Percentiles rank a stretch among this genome's conserved stretches.
phyloP scores from a whole-genome alignment of 2,797 vertebrate genomes.

The Enoplosus armatus region DNA sequence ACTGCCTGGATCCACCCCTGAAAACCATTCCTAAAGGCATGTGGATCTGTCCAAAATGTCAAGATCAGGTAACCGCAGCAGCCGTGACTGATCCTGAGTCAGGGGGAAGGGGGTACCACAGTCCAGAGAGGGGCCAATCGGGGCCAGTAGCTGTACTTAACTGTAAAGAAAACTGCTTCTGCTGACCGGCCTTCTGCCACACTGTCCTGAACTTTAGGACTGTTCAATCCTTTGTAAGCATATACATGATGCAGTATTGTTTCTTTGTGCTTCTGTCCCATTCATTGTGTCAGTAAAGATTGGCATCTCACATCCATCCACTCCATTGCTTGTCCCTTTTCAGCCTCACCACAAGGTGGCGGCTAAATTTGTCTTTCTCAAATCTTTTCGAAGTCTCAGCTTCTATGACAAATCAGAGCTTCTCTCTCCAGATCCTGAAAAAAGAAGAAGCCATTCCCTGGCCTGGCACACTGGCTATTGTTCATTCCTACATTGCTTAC shows the following conservation, averaged over 20 bases:
- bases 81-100: slow-evolving; percentile 64
- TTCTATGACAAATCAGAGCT: slow-evolving; percentile 68
- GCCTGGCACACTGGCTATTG: slow-evolving; percentile 98
- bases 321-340: slow-evolving; percentile 74
- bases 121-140: slow-evolving; percentile 56
- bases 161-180: slow-evolving; percentile 43
- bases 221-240: slow-evolving; percentile 88
- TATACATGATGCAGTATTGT: slow-evolving; percentile 80
- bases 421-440: slow-evolving; percentile 93
- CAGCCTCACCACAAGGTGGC: slow-evolving; percentile 68
- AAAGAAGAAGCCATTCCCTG: slow-evolving; percentile 99
- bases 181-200: slow-evolving; percentile 41
- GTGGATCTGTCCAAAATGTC: slow-evolving; percentile 99
- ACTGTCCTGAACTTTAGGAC: slow-evolving; percentile 72
- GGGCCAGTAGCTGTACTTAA: slow-evolving; percentile 53
- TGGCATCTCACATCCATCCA: slow-evolving; percentile 84
- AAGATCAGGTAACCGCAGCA: slow-evolving; percentile 96
- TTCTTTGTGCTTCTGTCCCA: slow-evolving; percentile 82
- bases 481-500: slow-evolving; percentile 99
- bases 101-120: slow-evolving; percentile 63
- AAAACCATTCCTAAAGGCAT: slow-evolving; percentile 99
- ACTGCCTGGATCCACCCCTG: slow-evolving; percentile 99
- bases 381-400: slow-evolving; percentile 32
- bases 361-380: slow-evolving; percentile 24
- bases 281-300: slow-evolving; percentile 82